Evolutionary conservation across 2,888 invertebrate species (phyloP), one percentile per base, ranked within the genome.

Genomic region (Orthosia gothica): DNA sequence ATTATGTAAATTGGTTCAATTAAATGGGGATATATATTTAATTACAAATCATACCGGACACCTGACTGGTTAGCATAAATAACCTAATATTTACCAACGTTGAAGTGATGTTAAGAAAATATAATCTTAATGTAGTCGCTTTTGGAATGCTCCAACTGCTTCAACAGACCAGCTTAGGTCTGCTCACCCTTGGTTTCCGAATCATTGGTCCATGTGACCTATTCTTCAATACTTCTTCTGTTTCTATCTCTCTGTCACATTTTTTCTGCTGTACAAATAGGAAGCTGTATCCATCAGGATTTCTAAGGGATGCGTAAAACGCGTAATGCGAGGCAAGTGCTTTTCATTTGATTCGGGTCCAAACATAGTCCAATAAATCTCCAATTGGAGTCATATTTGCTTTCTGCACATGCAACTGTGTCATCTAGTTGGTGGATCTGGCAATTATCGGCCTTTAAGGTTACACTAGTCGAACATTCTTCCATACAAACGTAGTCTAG

Each of bases 1-100:
- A 55, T 54, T 52, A 58, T 54, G 67, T 59, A 55, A 71, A 67
- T 64, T 64, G 50, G 63, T 70, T 76, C 26, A 74, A 74, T 67
- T 50, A 57, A 66, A 57, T 63, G 45, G 26, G n/a, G 16, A 4
- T 16, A 52, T 18, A 54, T 58, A 64, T 23, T n/a, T 16, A n/a
- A 57, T 55, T 61, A 61, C 32, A 52, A 73, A 49, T 73, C 16
- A 49, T 45, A 67, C 77, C 80, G 78, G 80, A 78, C n/a, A 67
- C 62, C 52, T 32, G 67, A 79, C 78, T 50, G 67, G 78, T 78
- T 70, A 11, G 16, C 26, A 45, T 70, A 55, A 70, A 77, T 70
- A 49, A 70, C 20, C 49, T 50, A 18, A n/a, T 55, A 40, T 64
- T 71, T 47, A 50, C 15, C 11, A 66, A 73, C 11, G 15, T 59